Conservation (phyloP, 2,797 vertebrate species). For the Tympanoctomys barrerae region DNA sequence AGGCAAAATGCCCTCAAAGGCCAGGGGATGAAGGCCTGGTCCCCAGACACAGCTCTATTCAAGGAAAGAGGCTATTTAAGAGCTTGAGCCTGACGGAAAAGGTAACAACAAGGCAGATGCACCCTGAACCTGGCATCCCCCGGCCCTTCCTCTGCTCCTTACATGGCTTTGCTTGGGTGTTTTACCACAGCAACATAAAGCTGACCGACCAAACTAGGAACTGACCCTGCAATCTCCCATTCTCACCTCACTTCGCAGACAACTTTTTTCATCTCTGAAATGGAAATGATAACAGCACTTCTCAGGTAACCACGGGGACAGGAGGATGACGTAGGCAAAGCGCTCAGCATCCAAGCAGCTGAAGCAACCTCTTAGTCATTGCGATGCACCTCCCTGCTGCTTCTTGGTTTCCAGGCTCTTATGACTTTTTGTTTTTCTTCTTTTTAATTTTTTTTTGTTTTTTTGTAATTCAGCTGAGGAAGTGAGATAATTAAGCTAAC, state of each 20-base stretch:
- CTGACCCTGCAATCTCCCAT: background rate
- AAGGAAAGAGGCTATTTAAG: background rate
- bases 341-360: fast-evolving
- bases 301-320: background rate
- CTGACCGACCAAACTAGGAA: background rate
- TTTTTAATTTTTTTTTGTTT: background rate
- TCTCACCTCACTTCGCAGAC: background rate
- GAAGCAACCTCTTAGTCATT: background rate
- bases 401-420: background rate
- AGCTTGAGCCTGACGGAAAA: background rate
- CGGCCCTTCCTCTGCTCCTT: background rate
- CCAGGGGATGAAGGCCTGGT: fast-evolving
- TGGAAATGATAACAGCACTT: background rate
- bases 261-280: background rate
- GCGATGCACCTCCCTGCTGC: background rate
- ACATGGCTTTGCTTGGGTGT: background rate
- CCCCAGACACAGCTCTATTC: background rate
- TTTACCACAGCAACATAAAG: background rate
- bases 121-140: background rate
- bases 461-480: slow-evolving; percentile 16
- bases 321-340: background rate
- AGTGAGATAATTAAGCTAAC: slow-evolving; percentile 72
- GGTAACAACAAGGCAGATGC: no score
- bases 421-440: background rate
- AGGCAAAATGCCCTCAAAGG: background rate